phyloP scores from a whole-genome alignment of 1,140 invertebrate species.

The Radopholus similis region DNA sequence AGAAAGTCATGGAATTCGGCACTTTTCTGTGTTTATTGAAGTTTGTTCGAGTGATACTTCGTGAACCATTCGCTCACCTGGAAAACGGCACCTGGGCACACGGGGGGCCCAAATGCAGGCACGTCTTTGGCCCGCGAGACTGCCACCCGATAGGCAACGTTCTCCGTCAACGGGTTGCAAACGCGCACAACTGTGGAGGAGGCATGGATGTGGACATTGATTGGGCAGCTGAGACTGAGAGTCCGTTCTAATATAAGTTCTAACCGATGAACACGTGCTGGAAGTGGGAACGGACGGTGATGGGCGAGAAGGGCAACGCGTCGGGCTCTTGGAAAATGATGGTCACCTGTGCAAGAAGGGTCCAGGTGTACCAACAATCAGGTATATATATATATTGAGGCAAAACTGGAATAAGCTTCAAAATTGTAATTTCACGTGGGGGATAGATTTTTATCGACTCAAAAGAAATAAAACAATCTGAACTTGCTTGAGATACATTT shows the following conservation, averaged over 20 bases:
- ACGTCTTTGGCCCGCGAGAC: constrained; percentile 91
- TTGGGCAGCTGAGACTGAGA: constrained; percentile 62
- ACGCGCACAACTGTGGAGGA: constrained; percentile 83
- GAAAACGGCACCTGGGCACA: constrained; percentile 61
- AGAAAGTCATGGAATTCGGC: constrained; percentile 87
- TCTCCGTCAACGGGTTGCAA: constrained; percentile 83
- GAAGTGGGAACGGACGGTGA: constrained; percentile 78
- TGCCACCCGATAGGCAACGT: constrained; percentile 68
- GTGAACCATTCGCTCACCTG: constrained; percentile 32
- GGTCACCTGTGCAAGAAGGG: constrained; percentile 66
- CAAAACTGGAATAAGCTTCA: too few relatives aligned
- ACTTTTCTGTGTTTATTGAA: constrained; percentile 69
- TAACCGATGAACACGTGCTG: constrained; percentile 68
- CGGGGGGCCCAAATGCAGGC: constrained; percentile 86
- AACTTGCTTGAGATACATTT: too few relatives aligned
- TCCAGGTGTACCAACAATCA: too few relatives aligned
- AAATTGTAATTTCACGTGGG: too few relatives aligned
- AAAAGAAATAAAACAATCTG: neutral
- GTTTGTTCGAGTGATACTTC: neutral
- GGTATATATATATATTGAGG: too few relatives aligned
- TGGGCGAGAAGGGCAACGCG: constrained; percentile 68
- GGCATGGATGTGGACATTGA: constrained; percentile 77
- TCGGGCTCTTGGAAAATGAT: constrained; percentile 94
- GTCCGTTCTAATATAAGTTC: too few relatives aligned
- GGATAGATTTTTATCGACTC: neutral